phyloP scores from a whole-genome alignment of 2,797 vertebrate species.

The Anguilla megastoma region DNA sequence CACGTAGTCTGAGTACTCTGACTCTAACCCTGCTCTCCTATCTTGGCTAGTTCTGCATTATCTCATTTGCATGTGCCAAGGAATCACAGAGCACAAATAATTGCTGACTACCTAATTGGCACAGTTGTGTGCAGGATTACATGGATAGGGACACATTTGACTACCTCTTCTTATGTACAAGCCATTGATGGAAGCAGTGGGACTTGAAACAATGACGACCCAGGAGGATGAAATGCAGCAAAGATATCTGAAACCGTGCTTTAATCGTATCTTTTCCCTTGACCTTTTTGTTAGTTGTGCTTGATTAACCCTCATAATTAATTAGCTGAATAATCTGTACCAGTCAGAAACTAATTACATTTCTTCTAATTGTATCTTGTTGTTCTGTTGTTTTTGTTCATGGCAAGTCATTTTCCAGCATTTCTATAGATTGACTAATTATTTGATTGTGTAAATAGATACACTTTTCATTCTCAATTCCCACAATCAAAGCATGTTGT shows the following conservation, averaged over 20 bases:
- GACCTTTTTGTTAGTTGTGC: neutral
- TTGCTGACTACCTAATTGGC: neutral
- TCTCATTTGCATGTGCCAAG: neutral
- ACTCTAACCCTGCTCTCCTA: neutral
- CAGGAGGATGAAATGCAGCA: neutral
- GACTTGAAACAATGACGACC: neutral
- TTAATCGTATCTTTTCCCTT: neutral
- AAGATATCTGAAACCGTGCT: neutral
- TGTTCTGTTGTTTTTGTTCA: neutral
- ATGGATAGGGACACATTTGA: neutral
- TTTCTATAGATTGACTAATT: neutral
- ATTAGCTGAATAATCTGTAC: conserved; percentile 13
- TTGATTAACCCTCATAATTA: conserved; percentile 14
- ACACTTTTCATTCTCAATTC: neutral
- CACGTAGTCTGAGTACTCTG: neutral
- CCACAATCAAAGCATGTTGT: neutral
- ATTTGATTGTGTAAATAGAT: neutral
- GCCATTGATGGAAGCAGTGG: neutral
- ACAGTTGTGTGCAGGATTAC: neutral
- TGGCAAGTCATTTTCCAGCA: neutral
- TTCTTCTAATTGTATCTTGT: conserved; percentile 9
- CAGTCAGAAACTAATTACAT: neutral
- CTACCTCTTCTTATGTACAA: neutral
- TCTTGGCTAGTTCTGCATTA: neutral
- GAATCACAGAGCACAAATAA: neutral